These are phyloP conservation scores for Cervus canadensis DNA, from an alignment of 2,113 vertebrate genomes.

Conservation along the genomic window DNA sequence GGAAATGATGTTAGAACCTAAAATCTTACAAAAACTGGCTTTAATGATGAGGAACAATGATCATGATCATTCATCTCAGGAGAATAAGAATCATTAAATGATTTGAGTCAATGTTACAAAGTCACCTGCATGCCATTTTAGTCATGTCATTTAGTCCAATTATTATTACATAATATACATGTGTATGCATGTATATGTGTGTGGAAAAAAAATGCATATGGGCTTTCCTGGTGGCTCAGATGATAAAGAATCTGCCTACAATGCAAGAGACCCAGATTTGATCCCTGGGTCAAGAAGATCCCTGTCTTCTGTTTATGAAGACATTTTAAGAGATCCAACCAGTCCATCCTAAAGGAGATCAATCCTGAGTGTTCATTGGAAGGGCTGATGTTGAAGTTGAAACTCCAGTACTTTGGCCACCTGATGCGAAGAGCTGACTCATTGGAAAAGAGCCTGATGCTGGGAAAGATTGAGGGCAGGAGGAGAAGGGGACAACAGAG, in stretches of 20 bases:
- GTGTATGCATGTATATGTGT: background rate
- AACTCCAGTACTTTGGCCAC: background rate
- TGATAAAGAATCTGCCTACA: background rate
- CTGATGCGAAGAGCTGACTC: background rate
- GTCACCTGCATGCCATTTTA: background rate
- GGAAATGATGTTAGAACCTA: background rate
- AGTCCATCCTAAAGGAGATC: background rate
- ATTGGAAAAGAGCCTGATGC: background rate
- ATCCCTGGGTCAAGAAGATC: background rate
- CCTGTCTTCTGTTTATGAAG: background rate
- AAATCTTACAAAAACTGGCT: background rate
- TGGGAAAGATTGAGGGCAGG: background rate
- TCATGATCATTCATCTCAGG: background rate
- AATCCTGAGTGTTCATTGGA: background rate
- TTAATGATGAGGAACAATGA: background rate
- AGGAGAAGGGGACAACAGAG: no score
- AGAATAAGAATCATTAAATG: background rate
- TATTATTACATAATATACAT: background rate
- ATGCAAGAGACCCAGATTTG: background rate
- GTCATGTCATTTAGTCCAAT: background rate
- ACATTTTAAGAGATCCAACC: background rate
- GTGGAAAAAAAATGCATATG: background rate
- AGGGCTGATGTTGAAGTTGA: background rate
- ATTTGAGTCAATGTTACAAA: background rate
- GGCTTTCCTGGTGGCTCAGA: background rate